Conservation (phyloP, 2,888 invertebrate species). For the Synergus itoensis region DNA sequence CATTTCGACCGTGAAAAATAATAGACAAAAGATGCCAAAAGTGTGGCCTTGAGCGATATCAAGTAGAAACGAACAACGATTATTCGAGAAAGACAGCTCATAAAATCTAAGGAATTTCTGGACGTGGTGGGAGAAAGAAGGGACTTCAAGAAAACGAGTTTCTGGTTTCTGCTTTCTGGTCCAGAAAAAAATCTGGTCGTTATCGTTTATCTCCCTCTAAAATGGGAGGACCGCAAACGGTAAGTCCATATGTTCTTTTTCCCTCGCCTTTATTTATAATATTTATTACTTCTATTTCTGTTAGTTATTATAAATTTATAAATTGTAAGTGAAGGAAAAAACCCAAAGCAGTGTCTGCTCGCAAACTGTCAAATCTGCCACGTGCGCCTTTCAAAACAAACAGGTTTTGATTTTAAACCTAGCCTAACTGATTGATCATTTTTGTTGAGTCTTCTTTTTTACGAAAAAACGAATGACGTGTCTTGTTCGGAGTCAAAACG, state of each 20-base stretch:
- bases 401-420: neutral
- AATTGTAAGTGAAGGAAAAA: neutral
- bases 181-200: constrained; percentile 17
- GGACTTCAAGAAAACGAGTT: constrained; percentile 28
- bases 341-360: neutral
- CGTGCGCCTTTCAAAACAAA: constrained; percentile 26
- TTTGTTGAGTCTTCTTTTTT: neutral
- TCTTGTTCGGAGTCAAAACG: neutral
- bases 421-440: neutral
- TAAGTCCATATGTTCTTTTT: constrained; percentile 42
- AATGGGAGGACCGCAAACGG: constrained; percentile 40
- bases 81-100: constrained; percentile 59
- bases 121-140: constrained; percentile 47
- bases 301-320: neutral
- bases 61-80: constrained; percentile 35
- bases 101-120: constrained; percentile 51
- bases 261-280: neutral
- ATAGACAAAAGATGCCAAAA: neutral
- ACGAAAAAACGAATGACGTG: neutral
- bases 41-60: neutral
- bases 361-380: constrained; percentile 22
- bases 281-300: neutral
- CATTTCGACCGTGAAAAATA: constrained; percentile 8
- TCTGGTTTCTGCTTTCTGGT: constrained; percentile 12
- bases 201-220: neutral